A percentile compares a stretch with the other conserved stretches of the same genome.
Conservation (phyloP, 1,140 invertebrate genomes). For the Calosoma granatense region DNA sequence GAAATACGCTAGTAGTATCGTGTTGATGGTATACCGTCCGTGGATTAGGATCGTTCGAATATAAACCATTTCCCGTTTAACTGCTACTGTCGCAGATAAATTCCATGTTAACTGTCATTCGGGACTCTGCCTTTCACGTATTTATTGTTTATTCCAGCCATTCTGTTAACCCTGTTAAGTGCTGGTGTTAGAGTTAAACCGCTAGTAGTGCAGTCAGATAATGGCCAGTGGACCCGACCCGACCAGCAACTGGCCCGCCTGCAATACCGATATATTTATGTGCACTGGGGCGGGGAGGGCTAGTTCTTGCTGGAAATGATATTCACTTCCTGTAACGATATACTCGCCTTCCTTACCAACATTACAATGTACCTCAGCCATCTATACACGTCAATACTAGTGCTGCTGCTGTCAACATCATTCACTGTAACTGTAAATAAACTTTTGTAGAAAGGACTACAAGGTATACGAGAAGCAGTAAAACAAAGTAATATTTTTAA, state of each 20-base stretch:
- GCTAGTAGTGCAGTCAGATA: background rate
- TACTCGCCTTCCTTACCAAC: background rate
- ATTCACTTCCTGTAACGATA: background rate
- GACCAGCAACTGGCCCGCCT: background rate
- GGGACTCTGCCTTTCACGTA: background rate
- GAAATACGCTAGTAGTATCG: background rate
- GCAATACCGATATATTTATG: background rate
- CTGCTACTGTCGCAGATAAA: background rate
- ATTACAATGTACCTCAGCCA: background rate
- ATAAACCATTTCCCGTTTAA: slow-evolving; percentile 6
- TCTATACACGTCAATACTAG: background rate
- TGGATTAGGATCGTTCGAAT: background rate
- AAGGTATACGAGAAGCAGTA: too few relatives aligned
- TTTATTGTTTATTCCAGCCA: slow-evolving; percentile 1
- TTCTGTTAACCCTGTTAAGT: slow-evolving; percentile 4
- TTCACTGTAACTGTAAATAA: background rate
- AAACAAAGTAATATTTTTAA: slow-evolving; percentile 24
- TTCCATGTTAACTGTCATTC: slow-evolving; percentile 6
- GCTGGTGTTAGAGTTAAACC: background rate
- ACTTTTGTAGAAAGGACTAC: too few relatives aligned
- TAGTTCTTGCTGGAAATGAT: background rate
- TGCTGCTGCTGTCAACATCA: background rate
- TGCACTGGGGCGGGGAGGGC: background rate
- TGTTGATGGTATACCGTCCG: background rate
- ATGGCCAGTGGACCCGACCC: background rate